Percentiles rank a stretch among this genome's conserved stretches.
Evolutionary conservation across 1,140 invertebrate genomes (phyloP).

Genomic region (Drosophila truncata): DNA sequence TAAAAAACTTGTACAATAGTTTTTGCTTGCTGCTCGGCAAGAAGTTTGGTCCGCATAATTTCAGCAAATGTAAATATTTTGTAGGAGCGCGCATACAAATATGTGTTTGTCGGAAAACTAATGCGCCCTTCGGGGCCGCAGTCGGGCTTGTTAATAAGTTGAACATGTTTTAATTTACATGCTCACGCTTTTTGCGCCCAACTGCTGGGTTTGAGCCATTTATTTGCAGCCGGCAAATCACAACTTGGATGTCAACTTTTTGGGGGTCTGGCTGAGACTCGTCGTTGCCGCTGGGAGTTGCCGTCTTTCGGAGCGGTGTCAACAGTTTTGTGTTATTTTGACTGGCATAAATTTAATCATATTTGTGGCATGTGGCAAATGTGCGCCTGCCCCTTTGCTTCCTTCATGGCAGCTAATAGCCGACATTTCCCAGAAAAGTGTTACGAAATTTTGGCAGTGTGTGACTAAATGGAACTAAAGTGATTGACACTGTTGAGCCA

Average conservation of each 20-base stretch:
- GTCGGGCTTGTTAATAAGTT: slow-evolving; percentile 76
- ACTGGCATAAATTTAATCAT: slow-evolving; percentile 72
- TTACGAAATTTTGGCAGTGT: slow-evolving; percentile 11
- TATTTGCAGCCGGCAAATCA: slow-evolving; percentile 47
- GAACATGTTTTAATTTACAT: slow-evolving; percentile 81
- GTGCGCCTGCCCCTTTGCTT: not conserved
- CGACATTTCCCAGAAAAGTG: slow-evolving; percentile 5
- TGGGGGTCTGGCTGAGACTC: slow-evolving; percentile 11
- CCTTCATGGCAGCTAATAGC: slow-evolving; percentile 7
- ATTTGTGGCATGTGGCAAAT: slow-evolving; percentile 51
- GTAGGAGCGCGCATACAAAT: slow-evolving; percentile 56
- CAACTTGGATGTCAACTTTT: slow-evolving; percentile 48
- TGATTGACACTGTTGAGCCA: slow-evolving; percentile 28
- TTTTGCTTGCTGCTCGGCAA: slow-evolving; percentile 43
- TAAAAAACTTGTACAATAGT: slow-evolving; percentile 75
- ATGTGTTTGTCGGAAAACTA: slow-evolving; percentile 61
- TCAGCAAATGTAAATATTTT: slow-evolving; percentile 77
- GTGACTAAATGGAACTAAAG: slow-evolving; percentile 31
- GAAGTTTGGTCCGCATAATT: slow-evolving; percentile 71
- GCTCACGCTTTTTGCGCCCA: slow-evolving; percentile 19
- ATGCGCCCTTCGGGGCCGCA: slow-evolving; percentile 69
- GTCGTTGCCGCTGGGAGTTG: slow-evolving; percentile 36
- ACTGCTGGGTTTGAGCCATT: slow-evolving; percentile 30
- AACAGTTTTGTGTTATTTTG: slow-evolving; percentile 59
- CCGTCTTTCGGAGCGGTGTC: slow-evolving; percentile 41